Evolutionary conservation across 1,140 invertebrate genomes (phyloP), one percentile per base, ranked within the genome.

Genomic region (Tetragonula clypearis): DNA sequence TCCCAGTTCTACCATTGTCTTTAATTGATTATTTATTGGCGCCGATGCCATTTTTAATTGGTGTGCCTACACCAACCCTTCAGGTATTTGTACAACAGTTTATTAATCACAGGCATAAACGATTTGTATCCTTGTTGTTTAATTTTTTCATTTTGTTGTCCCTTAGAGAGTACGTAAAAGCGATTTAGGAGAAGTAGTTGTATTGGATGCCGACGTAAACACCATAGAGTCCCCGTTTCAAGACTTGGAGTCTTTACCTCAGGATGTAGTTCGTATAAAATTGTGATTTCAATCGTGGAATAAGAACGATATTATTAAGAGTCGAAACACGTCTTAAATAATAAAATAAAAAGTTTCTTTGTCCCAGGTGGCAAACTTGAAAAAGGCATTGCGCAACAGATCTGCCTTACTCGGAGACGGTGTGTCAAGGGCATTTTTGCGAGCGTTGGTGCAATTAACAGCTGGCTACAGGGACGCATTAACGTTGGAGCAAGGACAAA

Each of bases 21-120:
- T 96, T 99, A 62, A 97, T 98, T 82, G 98, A 99, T 95, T 99
- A 99, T 95, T 95, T 99, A 85, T 95, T 97, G 87, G 98, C 98
- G 15, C 98, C 98, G 1, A 99, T 99, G 98, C 98, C 98, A 82
- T 99, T 98, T 95, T 95, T 99, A 17, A 99, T 99, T 92, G 99
- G 99, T 75, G 98, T 99, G 65, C 98, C 98, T 86, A 95, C 97
- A 76, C 95, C 96, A 84, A 97, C 99, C 69, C 96, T 98, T 93
- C 96, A 98, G 96, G 97, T 98, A 95, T 65, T 35, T 82, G 2
- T 21, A 26, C 71, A 68, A 26, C 71, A 68, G 69, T 1, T 55
- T 35, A 73, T 75, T 87, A 69, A 19, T 77, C 77, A 21, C 17
- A 41, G 62, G 11, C 19, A 12, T 19, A 23, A 19, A 35, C 35